These are phyloP conservation scores for Origma solitaria DNA, from an alignment of 2,113 vertebrate species.

Conservation along the genomic window DNA sequence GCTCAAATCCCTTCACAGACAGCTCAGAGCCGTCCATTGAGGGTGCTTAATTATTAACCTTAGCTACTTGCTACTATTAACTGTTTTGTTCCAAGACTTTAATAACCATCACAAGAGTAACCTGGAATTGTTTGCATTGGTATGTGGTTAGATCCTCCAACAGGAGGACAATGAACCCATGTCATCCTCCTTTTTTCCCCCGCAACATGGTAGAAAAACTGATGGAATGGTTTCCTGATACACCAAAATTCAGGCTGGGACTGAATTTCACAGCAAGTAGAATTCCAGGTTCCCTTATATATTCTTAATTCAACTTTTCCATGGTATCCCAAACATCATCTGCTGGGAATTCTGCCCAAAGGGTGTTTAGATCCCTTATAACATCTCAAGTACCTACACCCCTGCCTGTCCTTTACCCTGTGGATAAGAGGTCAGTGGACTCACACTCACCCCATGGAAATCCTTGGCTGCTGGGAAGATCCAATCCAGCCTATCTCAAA, in stretches of 20 bases:
- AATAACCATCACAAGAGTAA: background rate
- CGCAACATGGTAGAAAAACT: background rate
- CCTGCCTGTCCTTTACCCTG: background rate
- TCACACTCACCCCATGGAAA: background rate
- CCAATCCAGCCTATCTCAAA: background rate
- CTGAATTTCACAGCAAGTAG: background rate
- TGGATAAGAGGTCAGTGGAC: background rate
- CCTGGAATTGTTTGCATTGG: background rate
- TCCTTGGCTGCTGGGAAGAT: background rate
- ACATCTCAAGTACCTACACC: background rate
- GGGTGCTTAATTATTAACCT: conserved; percentile 74
- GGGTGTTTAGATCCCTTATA: fast-evolving
- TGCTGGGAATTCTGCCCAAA: background rate
- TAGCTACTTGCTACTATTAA: conserved; percentile 40
- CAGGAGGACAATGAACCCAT: background rate
- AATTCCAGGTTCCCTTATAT: background rate
- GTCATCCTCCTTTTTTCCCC: background rate
- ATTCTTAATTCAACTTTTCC: background rate
- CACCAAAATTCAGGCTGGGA: background rate
- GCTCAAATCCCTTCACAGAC: background rate
- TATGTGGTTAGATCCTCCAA: background rate
- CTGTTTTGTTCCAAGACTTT: conserved; percentile 19
- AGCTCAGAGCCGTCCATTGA: background rate
- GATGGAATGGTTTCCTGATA: background rate
- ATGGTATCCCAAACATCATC: background rate